Evolutionary conservation across 1,140 invertebrate species (phyloP).

Genomic region (Calephelis virginiensis): DNA sequence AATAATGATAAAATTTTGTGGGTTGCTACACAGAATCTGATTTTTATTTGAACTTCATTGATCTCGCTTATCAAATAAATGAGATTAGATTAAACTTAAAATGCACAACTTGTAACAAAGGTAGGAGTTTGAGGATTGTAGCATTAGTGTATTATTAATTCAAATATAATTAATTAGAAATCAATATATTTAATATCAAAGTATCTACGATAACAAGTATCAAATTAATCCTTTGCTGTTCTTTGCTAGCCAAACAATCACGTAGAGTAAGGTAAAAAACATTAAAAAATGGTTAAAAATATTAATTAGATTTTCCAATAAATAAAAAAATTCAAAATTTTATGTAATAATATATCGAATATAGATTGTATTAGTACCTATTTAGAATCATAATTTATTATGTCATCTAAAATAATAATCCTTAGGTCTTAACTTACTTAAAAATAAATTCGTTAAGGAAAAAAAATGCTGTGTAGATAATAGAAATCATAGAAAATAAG

Average conservation of each 20-base stretch:
- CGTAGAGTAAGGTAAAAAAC: too few species aligned
- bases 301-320: too few species aligned
- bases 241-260: too few species aligned
- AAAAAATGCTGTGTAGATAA: conserved; percentile 80
- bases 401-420: neutral
- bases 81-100: neutral
- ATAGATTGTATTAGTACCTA: too few species aligned
- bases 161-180: too few species aligned
- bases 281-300: too few species aligned
- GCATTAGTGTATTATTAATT: neutral
- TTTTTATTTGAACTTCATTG: conserved; percentile 4
- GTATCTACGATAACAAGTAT: too few species aligned
- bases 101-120: neutral
- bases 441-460: conserved; percentile 32
- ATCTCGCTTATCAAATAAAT: conserved; percentile 2
- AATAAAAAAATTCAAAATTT: too few species aligned
- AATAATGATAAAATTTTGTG: conserved; percentile 18
- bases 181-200: too few species aligned
- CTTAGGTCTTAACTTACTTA: neutral
- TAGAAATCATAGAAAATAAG: conserved; percentile 64
- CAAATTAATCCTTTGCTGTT: too few species aligned
- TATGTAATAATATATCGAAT: too few species aligned
- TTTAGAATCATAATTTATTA: too few species aligned
- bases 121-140: neutral
- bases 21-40: conserved; percentile 35